phyloP scores from a whole-genome alignment of 2,113 vertebrate species.

The Climacteris rufus region DNA sequence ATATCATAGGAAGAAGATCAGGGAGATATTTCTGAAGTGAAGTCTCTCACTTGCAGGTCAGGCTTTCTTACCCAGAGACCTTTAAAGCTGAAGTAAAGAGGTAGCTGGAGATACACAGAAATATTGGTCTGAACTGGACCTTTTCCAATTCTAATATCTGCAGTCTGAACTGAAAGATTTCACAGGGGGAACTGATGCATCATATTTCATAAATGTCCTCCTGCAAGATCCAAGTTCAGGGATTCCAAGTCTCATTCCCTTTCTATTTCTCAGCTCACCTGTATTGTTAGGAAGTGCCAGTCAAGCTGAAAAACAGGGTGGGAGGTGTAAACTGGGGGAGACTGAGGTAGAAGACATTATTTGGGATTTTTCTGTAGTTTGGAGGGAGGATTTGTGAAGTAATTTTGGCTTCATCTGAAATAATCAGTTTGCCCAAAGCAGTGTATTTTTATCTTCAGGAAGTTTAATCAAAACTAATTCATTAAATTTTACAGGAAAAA shows the following conservation, averaged over 20 bases:
- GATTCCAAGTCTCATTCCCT: background rate
- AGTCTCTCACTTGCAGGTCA: background rate
- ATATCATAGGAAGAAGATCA: background rate
- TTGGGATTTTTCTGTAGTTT: fast-evolving
- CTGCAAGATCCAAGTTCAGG: background rate
- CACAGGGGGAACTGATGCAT: background rate
- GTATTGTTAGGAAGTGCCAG: background rate
- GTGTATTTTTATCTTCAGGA: background rate
- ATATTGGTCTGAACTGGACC: background rate
- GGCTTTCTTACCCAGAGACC: background rate
- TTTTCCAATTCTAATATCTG: background rate
- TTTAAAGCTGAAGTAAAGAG: background rate
- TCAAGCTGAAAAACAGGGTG: background rate
- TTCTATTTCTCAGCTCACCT: background rate
- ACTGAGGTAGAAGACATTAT: background rate
- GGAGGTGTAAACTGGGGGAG: no score
- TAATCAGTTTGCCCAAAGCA: background rate
- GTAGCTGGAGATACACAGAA: background rate
- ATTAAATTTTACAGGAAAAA: background rate
- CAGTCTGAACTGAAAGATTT: background rate
- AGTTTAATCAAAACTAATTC: background rate
- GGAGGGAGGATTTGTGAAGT: no score
- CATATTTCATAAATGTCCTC: fast-evolving
- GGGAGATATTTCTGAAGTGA: background rate
- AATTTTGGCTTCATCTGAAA: background rate